Base-by-base conservation (phyloP, 2,113 vertebrate species). In the Henicopernis longicauda region DNA sequence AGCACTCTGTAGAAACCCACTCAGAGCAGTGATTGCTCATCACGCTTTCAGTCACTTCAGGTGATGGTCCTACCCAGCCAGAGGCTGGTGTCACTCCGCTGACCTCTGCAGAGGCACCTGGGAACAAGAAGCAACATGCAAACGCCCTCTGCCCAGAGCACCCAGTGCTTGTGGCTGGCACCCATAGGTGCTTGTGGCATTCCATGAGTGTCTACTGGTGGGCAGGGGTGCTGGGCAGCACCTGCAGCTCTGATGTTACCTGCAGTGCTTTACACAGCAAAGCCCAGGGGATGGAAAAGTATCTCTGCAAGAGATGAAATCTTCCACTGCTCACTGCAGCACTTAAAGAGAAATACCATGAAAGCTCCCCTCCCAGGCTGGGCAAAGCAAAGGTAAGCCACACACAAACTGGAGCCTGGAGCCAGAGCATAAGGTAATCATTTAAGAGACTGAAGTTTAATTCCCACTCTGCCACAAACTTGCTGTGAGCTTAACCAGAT, bases 1-100 rank as follows among this genome's bases (percentile, higher is more conserved):
- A 55, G 72, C 0, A 0, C 61, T 49, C 23, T 22, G 61, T 0
- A 45, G 42, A 50, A 83, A 34, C 0, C 13, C 25, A 3, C 27
- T 4, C 25, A 10, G 0, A 0, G 44, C 55, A 15, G 13, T 1
- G 18, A 23, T 1, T 3, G 47, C 59, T 77, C 49, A 17, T 2
- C 54, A 7, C 3, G 8, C 20, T 36, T 38, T 47, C 66, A 1
- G 19, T 15, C 34, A 7, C 19, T 29, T 8, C 17, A 26, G 42
- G n/a, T 20, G 26, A 26, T 13, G 57, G 31, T 9, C 36, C 21
- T 19, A 32, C n/a, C 23, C 16, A 13, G 18, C 36, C 17, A 3
- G 40, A 34, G 31, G 22, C 21, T 38, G 44, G 13, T 14, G 34
- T 14, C 34, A 40, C 61, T 44, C 15, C 62, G 8, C 44, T 1